Conservation (phyloP, 2,888 invertebrate genomes). For the Scelioninae gen. 1 region DNA sequence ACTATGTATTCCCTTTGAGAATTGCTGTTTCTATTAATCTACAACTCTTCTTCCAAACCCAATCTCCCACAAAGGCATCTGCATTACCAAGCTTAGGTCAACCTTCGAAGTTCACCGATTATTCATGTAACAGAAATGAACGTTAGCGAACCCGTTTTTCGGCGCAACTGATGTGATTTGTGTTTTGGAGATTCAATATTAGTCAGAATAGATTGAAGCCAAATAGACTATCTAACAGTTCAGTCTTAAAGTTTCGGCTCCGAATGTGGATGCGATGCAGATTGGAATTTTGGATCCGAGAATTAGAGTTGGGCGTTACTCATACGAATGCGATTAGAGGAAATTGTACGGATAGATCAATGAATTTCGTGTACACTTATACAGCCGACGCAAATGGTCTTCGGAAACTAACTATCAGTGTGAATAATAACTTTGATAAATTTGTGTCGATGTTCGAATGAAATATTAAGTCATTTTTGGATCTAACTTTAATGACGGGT, state of each 20-base stretch:
- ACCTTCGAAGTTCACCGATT: constrained; percentile 21
- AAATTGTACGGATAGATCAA: constrained; percentile 63
- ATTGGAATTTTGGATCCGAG: constrained; percentile 60
- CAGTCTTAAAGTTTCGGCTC: constrained; percentile 46
- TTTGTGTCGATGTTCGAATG: constrained; percentile 23
- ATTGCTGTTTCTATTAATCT: constrained; percentile 32
- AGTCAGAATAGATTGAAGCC: constrained; percentile 54
- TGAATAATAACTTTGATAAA: constrained; percentile 53
- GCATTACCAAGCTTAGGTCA: neutral
- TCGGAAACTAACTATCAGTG: constrained; percentile 46
- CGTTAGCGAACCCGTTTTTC: constrained; percentile 17
- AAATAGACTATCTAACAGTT: constrained; percentile 42
- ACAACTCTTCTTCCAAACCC: constrained; percentile 23
- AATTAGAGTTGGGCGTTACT: constrained; percentile 65
- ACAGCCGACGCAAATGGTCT: constrained; percentile 44
- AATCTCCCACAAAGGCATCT: constrained; percentile 30
- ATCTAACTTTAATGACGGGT: neutral
- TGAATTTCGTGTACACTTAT: constrained; percentile 45
- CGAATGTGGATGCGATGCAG: constrained; percentile 51
- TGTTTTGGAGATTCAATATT: constrained; percentile 52
- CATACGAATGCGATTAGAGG: constrained; percentile 60
- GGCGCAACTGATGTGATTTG: constrained; percentile 44
- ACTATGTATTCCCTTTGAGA: constrained; percentile 7
- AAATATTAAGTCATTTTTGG: constrained; percentile 7
- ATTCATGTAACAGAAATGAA: constrained; percentile 36